Conservation (phyloP, 2,113 vertebrate genomes). For the Sciurus niger region DNA sequence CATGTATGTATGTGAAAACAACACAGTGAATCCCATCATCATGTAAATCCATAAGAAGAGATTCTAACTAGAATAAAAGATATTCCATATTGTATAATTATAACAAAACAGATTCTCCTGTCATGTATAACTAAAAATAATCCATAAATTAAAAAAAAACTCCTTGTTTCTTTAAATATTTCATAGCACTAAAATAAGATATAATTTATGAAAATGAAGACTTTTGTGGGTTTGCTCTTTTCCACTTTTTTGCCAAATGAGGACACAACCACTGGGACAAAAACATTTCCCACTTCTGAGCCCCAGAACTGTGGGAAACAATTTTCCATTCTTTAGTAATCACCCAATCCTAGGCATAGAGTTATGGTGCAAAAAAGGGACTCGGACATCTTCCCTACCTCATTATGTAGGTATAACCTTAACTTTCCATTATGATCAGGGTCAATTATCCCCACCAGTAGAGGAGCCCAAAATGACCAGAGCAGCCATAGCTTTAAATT, state of each 20-base stretch:
- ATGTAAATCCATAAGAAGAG: too few relatives aligned
- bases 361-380: background rate
- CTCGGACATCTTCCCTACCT: background rate
- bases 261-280: background rate
- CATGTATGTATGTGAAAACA: too few relatives aligned
- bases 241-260: background rate
- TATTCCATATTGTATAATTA: too few relatives aligned
- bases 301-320: background rate
- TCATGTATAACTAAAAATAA: too few relatives aligned
- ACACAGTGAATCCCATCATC: too few relatives aligned
- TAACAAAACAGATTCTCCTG: too few relatives aligned
- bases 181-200: too few relatives aligned
- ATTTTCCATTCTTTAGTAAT: background rate
- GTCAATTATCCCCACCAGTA: background rate
- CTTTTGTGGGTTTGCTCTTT: background rate
- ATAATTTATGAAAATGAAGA: too few relatives aligned
- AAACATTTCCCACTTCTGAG: too few relatives aligned
- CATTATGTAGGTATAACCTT: background rate
- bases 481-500: background rate
- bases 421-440: background rate
- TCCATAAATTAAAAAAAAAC: too few relatives aligned
- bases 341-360: background rate
- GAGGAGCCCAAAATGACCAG: background rate
- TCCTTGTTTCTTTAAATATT: too few relatives aligned
- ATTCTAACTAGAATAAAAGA: too few relatives aligned